Conservation (phyloP, 2,113 vertebrate genomes). For the Tenebrosternarchus preto region DNA sequence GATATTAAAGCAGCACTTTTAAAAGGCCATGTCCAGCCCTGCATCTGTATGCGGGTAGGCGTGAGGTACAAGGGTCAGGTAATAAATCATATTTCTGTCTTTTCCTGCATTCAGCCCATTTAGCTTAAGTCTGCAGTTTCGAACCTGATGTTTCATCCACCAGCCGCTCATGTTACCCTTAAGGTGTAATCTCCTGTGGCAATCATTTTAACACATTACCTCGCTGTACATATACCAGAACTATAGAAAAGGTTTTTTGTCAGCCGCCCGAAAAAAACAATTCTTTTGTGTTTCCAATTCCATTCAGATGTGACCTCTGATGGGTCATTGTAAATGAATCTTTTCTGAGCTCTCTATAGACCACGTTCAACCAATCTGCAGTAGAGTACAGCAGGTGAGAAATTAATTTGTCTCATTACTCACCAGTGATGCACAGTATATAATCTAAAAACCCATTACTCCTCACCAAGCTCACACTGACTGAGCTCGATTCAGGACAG, state of each 20-base stretch:
- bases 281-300: background rate
- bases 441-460: background rate
- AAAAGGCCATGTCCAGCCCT: background rate
- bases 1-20: background rate
- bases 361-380: background rate
- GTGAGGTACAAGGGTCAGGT: no score
- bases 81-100: constrained; percentile 58
- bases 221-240: background rate
- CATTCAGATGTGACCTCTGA: constrained; percentile 1
- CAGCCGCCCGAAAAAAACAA: background rate
- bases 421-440: no score
- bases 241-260: background rate
- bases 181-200: constrained; percentile 47
- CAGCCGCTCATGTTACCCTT: constrained; percentile 46
- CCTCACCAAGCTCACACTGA: background rate
- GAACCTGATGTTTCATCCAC: constrained; percentile 47
- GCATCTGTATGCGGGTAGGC: constrained; percentile 56
- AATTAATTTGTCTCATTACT: background rate
- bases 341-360: background rate
- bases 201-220: background rate
- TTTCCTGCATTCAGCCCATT: constrained; percentile 41
- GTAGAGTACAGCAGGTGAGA: no score
- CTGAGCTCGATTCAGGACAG: background rate
- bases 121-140: constrained; percentile 56
- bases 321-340: background rate